Evolutionary conservation across 2,797 vertebrate species (phyloP).

Genomic region (Tadarida brasiliensis): DNA sequence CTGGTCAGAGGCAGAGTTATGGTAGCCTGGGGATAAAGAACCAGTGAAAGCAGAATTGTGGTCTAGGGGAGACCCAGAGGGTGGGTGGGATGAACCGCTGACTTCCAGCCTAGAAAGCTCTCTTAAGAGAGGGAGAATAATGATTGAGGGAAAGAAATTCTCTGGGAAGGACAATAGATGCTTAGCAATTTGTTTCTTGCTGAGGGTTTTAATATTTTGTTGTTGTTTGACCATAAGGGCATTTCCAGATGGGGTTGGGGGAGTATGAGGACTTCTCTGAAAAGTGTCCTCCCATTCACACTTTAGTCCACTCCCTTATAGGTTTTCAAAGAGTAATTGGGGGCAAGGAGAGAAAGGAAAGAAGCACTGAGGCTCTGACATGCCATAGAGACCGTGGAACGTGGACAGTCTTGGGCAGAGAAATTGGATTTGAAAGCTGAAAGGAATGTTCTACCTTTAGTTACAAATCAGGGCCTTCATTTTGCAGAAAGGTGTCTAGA

Average conservation of each 20-base stretch:
- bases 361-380: background rate
- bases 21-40: constrained; percentile 21
- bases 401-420: background rate
- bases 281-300: background rate
- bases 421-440: constrained; percentile 29
- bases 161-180: background rate
- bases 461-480: constrained; percentile 28
- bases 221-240: background rate
- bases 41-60: background rate
- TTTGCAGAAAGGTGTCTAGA: constrained; percentile 29
- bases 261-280: background rate
- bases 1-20: constrained; percentile 9
- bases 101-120: background rate
- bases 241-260: background rate
- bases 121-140: background rate
- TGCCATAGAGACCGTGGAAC: background rate
- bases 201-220: background rate
- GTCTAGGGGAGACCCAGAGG: background rate
- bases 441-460: background rate
- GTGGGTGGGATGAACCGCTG: background rate
- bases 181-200: background rate
- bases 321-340: constrained; percentile 43
- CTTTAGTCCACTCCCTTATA: background rate
- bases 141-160: background rate
- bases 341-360: background rate